A percentile compares a stretch with the other conserved stretches of the same genome.
These are phyloP conservation scores for Acropora yongei DNA, from an alignment of 64 coral and sea anemone genomes.

Conservation along the genomic window DNA sequence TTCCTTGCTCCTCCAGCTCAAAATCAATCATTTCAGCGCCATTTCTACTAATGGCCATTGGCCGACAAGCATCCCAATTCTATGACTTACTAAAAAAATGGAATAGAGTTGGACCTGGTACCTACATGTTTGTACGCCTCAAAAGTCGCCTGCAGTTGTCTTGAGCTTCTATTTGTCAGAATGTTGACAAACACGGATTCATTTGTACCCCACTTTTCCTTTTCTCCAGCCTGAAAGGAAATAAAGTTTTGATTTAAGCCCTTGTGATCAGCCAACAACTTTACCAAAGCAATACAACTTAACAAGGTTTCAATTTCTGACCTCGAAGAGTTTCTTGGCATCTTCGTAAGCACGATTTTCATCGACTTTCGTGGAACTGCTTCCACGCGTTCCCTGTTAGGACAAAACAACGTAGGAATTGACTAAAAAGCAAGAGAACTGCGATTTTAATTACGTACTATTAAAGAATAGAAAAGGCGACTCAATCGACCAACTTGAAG, in stretches of 20 bases:
- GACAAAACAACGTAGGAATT: not conserved
- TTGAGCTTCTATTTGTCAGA: slow-evolving; percentile 47
- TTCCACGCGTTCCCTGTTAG: slow-evolving; percentile 18
- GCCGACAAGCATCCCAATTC: not conserved
- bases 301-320: not conserved
- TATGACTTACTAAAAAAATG: not conserved
- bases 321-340: slow-evolving; percentile 51
- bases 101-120: no score
- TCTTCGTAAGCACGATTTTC: slow-evolving; percentile 63
- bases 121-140: slow-evolving; percentile 71
- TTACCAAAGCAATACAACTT: not conserved
- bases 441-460: no score
- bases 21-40: no score
- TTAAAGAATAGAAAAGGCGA: no score
- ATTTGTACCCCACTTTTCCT: slow-evolving; percentile 73
- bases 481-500: no score
- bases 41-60: no score
- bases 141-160: slow-evolving; percentile 58
- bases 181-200: slow-evolving; percentile 70
- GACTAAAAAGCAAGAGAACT: no score
- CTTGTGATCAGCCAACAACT: not conserved
- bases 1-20: no score
- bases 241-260: not conserved
- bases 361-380: slow-evolving; percentile 34
- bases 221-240: slow-evolving; percentile 50